Conservation (phyloP, 2,888 invertebrate genomes). For the Parapristionchus giblindavisi region DNA sequence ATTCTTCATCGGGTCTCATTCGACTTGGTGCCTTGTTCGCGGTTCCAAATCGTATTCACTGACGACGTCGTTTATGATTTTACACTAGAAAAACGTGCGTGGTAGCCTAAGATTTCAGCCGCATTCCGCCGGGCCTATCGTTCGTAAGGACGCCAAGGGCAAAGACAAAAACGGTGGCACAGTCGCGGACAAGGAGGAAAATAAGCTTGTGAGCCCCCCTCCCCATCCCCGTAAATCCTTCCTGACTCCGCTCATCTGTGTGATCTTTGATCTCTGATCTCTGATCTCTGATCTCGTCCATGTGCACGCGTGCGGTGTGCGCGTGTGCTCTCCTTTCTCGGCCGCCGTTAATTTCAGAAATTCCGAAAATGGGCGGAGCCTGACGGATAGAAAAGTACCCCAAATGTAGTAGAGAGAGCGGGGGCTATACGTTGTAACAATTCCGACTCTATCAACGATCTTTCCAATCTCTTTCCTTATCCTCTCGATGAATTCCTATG, state of each 20-base stretch:
- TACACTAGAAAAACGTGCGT: too few relatives aligned
- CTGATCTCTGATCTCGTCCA: constrained; percentile 1
- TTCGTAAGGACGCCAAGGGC: constrained; percentile 3
- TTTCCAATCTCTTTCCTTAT: constrained; percentile 24
- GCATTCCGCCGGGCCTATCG: constrained; percentile 22
- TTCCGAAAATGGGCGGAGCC: too few relatives aligned
- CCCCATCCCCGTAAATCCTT: neutral
- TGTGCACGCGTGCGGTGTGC: neutral
- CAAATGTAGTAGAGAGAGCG: constrained; percentile 23
- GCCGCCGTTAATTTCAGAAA: too few relatives aligned
- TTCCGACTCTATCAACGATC: neutral
- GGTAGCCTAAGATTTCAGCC: too few relatives aligned
- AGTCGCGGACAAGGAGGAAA: constrained; percentile 15
- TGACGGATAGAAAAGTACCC: too few relatives aligned
- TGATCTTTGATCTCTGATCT: constrained; percentile 15
- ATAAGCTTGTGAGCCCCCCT: constrained; percentile 32
- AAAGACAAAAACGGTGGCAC: constrained; percentile 23
- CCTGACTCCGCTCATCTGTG: neutral
- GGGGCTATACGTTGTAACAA: neutral
- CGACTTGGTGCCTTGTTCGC: too few relatives aligned
- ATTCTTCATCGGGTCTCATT: too few relatives aligned
- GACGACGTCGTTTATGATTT: too few relatives aligned
- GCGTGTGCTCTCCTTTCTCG: constrained; percentile 9
- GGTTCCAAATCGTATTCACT: too few relatives aligned
- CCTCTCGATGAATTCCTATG: constrained; percentile 16